Evolutionary conservation across 1,140 invertebrate genomes (phyloP).

Genomic region (Drosophila subobscura): DNA sequence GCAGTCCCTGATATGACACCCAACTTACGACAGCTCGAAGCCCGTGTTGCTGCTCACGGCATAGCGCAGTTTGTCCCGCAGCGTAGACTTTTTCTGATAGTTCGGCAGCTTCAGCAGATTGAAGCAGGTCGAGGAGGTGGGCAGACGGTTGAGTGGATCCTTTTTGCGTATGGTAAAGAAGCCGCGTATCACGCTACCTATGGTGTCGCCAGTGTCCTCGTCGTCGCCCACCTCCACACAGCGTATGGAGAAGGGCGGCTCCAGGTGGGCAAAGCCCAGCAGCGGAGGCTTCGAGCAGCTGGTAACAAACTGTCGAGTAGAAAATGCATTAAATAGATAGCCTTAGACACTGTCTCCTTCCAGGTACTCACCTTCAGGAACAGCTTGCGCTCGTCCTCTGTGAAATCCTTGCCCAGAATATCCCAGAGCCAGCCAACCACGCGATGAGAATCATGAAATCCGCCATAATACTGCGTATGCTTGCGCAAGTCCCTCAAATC

Average conservation of each 20-base stretch:
- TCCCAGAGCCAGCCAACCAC: constrained; percentile 99
- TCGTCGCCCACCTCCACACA: constrained; percentile 99
- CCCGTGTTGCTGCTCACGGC: constrained; percentile 99
- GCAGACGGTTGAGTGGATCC: constrained; percentile 97
- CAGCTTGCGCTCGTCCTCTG: constrained; percentile 93
- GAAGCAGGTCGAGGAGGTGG: constrained; percentile 99
- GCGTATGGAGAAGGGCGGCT: constrained; percentile 99
- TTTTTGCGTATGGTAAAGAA: constrained; percentile 99
- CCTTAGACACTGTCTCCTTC: background rate
- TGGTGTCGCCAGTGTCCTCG: constrained; percentile 91
- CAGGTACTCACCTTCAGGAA: constrained; percentile 92
- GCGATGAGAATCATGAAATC: constrained; percentile 99
- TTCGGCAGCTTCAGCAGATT: constrained; percentile 99
- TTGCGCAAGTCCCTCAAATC: constrained; percentile 95
- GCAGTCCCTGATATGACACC: constrained; percentile 30
- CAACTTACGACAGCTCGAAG: constrained; percentile 95
- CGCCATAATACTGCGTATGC: constrained; percentile 99
- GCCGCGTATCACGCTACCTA: constrained; percentile 96
- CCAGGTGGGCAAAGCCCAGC: constrained; percentile 97
- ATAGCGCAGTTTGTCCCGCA: constrained; percentile 98
- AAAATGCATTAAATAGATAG: background rate
- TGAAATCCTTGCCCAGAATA: constrained; percentile 98
- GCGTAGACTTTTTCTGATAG: constrained; percentile 97
- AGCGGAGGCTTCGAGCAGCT: constrained; percentile 98
- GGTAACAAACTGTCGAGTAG: constrained; percentile 95